These are phyloP conservation scores for Watersipora subatra DNA, from an alignment of 1,140 invertebrate genomes.

Conservation along the genomic window DNA sequence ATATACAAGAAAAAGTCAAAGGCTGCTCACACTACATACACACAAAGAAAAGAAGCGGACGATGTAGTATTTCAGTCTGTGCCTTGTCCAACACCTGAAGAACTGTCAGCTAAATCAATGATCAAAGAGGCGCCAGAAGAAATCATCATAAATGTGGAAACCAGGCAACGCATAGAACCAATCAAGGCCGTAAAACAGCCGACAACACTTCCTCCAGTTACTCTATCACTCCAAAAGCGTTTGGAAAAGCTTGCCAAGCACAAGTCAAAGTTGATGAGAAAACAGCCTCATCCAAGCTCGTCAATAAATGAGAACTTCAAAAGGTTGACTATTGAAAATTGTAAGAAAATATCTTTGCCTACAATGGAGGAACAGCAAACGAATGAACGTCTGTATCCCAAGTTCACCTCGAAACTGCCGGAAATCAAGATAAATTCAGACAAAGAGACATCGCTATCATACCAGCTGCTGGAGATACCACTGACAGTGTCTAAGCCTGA, in stretches of 20 bases:
- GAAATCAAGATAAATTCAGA: neutral
- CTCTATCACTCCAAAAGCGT: neutral
- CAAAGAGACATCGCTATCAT: neutral
- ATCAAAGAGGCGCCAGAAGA: too few relatives aligned
- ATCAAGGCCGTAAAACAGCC: neutral
- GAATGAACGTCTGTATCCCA: neutral
- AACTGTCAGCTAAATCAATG: too few relatives aligned
- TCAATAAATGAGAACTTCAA: too few relatives aligned
- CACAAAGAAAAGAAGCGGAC: neutral
- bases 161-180: too few relatives aligned
- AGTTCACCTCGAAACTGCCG: neutral
- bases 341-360: neutral
- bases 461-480: neutral
- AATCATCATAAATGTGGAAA: too few relatives aligned
- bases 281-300: neutral
- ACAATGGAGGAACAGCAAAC: neutral
- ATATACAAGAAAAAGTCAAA: too few relatives aligned
- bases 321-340: neutral
- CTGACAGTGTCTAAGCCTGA: neutral
- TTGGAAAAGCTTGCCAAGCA: neutral
- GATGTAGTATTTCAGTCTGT: neutral
- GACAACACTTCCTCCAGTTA: neutral
- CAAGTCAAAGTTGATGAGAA: neutral
- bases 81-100: neutral
- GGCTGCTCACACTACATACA: neutral